Percentiles rank a stretch among this genome's conserved stretches.
Conservation (phyloP, 2,888 invertebrate genomes). For the Pegoplata infirma region DNA sequence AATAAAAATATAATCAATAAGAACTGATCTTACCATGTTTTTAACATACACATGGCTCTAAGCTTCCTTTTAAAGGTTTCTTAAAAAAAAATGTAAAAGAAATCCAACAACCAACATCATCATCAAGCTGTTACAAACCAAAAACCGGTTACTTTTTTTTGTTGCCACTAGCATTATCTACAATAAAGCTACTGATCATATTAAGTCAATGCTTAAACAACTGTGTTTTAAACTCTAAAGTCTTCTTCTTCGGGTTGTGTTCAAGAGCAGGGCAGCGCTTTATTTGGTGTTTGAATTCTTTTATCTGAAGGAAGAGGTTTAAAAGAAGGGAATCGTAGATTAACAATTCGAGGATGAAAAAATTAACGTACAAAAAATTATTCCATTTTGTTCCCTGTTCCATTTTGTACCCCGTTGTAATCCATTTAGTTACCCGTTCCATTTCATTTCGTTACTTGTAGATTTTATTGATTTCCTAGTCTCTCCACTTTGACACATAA, state of each 20-base stretch:
- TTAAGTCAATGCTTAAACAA: conserved; percentile 63
- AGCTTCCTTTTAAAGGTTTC: conserved; percentile 56
- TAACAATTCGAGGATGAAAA: too few relatives aligned
- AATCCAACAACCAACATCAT: conserved; percentile 38
- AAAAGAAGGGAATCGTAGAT: too few relatives aligned
- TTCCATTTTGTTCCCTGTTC: too few relatives aligned
- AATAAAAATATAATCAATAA: conserved; percentile 54
- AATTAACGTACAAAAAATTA: too few relatives aligned
- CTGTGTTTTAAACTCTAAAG: conserved; percentile 53
- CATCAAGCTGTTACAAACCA: conserved; percentile 26
- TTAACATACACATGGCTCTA: conserved; percentile 7
- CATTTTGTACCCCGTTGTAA: too few relatives aligned
- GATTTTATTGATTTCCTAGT: too few relatives aligned
- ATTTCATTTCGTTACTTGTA: too few relatives aligned
- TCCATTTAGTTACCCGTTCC: too few relatives aligned
- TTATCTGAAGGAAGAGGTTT: background rate
- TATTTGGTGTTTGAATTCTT: conserved; percentile 26
- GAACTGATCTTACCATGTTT: conserved; percentile 47
- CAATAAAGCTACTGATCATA: conserved; percentile 61
- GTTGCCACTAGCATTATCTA: conserved; percentile 52
- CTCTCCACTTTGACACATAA: too few relatives aligned
- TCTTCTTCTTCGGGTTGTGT: conserved; percentile 13
- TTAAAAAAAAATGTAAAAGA: background rate
- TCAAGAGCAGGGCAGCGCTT: too few relatives aligned
- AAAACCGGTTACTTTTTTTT: conserved; percentile 56